Evolutionary conservation across 2,888 invertebrate genomes (phyloP).

Genomic region (Caenorhabditis angaria): DNA sequence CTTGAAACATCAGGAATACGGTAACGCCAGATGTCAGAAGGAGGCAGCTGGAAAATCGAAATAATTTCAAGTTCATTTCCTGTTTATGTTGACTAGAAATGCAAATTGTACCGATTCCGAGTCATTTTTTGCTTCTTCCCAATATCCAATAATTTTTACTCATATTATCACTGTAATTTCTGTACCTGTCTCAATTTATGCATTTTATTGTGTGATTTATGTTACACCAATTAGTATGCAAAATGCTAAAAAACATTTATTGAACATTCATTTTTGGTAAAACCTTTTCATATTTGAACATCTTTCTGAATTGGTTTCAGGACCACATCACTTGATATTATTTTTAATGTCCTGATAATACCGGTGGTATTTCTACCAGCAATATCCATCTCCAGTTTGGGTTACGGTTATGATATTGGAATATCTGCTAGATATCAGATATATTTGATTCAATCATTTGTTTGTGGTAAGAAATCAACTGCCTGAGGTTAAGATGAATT

Average conservation of each 20-base stretch:
- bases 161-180: neutral
- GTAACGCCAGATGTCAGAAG: no score
- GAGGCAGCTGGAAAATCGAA: no score
- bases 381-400: neutral
- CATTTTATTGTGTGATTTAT: neutral
- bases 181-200: neutral
- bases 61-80: no score
- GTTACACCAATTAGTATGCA: neutral
- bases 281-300: no score
- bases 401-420: neutral
- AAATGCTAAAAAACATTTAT: neutral
- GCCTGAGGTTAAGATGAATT: no score
- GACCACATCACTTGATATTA: neutral
- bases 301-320: no score
- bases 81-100: neutral
- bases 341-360: neutral
- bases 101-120: neutral
- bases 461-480: slow-evolving; percentile 1
- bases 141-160: neutral
- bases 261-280: neutral
- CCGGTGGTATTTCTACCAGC: neutral
- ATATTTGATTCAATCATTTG: neutral
- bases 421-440: neutral
- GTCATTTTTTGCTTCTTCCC: neutral
- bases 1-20: no score